Evolutionary conservation across 92 coral and sea anemone species (phyloP).

Genomic region (Ricordea florida): DNA sequence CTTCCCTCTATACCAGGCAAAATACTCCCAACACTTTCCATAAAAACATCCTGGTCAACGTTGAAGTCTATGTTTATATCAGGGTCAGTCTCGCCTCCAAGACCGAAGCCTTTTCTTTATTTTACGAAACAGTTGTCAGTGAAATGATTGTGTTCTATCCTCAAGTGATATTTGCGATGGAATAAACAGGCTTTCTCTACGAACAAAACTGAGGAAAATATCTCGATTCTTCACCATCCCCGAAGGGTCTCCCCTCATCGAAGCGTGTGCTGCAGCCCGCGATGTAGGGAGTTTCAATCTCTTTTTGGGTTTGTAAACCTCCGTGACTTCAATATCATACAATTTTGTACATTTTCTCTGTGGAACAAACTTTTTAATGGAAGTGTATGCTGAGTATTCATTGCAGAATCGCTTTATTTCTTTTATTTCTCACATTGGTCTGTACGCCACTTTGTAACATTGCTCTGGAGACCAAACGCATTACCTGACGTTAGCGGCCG

Average conservation of each 20-base stretch:
- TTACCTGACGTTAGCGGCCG: background rate
- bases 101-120: slow-evolving; percentile 32
- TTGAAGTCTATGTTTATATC: too few species aligned
- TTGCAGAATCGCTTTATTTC: background rate
- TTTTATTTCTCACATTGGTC: background rate
- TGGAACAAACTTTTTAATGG: background rate
- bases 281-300: slow-evolving; percentile 39
- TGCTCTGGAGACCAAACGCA: background rate
- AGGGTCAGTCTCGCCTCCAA: slow-evolving; percentile 22
- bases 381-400: background rate
- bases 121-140: slow-evolving; percentile 13
- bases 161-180: slow-evolving; percentile 1
- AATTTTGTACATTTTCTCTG: background rate
- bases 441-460: slow-evolving; percentile 20
- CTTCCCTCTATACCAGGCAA: slow-evolving; percentile 35
- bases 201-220: too few species aligned
- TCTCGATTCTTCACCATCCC: background rate
- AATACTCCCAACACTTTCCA: slow-evolving; percentile 35
- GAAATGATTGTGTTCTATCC: slow-evolving; percentile 7
- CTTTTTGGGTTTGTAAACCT: slow-evolving; percentile 24
- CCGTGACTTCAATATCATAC: too few species aligned
- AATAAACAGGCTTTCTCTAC: too few species aligned
- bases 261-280: slow-evolving; percentile 8
- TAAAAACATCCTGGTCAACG: slow-evolving; percentile 58
- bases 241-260: slow-evolving; percentile 41